Base-by-base conservation (phyloP, 2,888 invertebrate genomes). In the Matsumyia berberina region DNA sequence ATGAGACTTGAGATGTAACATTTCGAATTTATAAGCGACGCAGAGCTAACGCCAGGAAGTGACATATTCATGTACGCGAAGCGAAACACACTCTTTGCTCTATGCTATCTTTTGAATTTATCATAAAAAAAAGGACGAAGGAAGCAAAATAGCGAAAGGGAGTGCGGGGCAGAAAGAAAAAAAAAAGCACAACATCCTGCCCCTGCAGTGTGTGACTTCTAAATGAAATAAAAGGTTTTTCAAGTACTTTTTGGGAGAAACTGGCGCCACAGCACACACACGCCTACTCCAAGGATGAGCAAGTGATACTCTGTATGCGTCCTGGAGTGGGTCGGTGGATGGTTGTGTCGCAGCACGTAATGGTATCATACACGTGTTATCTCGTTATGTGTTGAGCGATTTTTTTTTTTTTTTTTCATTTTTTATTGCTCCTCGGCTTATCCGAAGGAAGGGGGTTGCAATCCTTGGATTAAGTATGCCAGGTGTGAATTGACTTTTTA, bases 301-400 rank as follows among this genome's bases (percentile, higher is more conserved):
- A 11, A 35, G 17, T n/a, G n/a, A 17, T 42, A 17, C 17, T 2
- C n/a, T n/a, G 31, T n/a, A n/a, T 35, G 44, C 29, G 33, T 39
- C 49, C 19, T 49, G 29, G 51, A 66, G 15, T 29, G 51, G 37
- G 8, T 35, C 15, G 24, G 7, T 31, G n/a, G n/a, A n/a, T n/a
- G 39, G 29, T 15, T 11, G 15, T 37, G 42, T 35, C 24, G 37
- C 29, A 19, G 46, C 64, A 74, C 64, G 73, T 64, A 64, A 55
- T 55, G 44, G 53, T 44, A 64, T 55, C 62, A 24, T 42, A 62
- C 33, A 74, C 73, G 64, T 74, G 64, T 74, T 55, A 46, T 64
- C 64, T 55, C 15, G 31, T 73, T 49, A 49, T 55, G 31, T 58
- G 35, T 37, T 35, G 37, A 35, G 55, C 39, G 57, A 8, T 17